phyloP scores from a whole-genome alignment of 2,113 vertebrate genomes.

The Python bivittatus region DNA sequence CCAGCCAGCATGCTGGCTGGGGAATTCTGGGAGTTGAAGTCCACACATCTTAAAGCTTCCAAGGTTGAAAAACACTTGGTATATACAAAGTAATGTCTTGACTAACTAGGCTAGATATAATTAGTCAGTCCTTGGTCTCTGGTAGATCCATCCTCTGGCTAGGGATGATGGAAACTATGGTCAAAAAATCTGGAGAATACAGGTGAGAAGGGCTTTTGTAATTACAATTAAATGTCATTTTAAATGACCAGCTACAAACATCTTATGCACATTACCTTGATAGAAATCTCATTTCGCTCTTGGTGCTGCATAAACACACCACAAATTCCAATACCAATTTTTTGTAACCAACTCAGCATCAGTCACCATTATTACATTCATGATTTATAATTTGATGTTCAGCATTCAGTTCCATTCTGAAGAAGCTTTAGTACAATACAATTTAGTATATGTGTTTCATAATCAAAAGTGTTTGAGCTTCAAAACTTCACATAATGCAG shows the following conservation, averaged over 20 bases:
- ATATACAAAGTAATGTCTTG: background rate
- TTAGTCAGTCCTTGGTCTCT: background rate
- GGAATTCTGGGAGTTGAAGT: too few species aligned
- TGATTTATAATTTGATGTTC: background rate
- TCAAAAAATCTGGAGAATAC: too few species aligned
- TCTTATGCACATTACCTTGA: background rate
- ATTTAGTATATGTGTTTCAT: slow-evolving; percentile 3
- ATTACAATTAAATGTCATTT: too few species aligned
- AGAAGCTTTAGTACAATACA: background rate
- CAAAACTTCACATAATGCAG: background rate
- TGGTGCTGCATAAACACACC: background rate
- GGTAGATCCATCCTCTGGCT: too few species aligned
- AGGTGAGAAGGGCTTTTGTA: too few species aligned
- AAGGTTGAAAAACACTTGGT: too few species aligned
- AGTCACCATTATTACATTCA: background rate
- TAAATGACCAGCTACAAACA: too few species aligned
- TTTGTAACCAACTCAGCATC: background rate
- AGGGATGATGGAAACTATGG: too few species aligned
- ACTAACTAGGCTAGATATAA: background rate
- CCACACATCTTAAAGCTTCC: too few species aligned
- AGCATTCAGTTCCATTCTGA: background rate
- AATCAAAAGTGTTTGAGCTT: background rate
- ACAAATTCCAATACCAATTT: background rate
- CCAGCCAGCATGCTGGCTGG: too few species aligned
- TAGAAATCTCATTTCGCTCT: background rate